Percentiles rank a stretch among this genome's conserved stretches.
Evolutionary conservation across 1,140 invertebrate species (phyloP).

Genomic region (Brevipalpus yothersi): DNA sequence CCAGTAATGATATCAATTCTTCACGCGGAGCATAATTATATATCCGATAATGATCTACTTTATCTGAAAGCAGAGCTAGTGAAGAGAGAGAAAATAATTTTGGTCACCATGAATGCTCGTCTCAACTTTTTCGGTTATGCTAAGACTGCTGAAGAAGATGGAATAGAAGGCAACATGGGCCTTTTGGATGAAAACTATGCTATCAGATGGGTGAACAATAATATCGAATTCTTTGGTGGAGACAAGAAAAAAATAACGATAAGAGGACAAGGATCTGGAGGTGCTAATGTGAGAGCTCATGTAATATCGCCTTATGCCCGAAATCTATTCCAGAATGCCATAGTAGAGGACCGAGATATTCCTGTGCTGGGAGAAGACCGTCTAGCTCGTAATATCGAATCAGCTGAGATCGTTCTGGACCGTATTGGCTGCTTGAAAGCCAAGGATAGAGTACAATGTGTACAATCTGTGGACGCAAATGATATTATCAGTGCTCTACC

Average conservation of each 20-base stretch:
- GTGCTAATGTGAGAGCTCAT: constrained; percentile 29
- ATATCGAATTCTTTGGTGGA: constrained; percentile 28
- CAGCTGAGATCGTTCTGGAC: no score
- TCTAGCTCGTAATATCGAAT: no score
- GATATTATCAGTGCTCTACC: no score
- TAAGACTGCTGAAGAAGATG: background rate
- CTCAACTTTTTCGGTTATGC: background rate
- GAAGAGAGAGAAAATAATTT: background rate
- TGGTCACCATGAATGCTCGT: background rate
- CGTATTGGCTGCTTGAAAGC: no score
- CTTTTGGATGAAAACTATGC: constrained; percentile 34
- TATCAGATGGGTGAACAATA: constrained; percentile 33
- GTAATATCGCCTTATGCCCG: constrained; percentile 27
- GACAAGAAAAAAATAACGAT: constrained; percentile 25
- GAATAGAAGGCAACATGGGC: background rate
- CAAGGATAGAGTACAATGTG: no score
- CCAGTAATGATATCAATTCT: background rate
- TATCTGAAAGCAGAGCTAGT: background rate
- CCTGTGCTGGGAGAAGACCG: no score
- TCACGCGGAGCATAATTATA: background rate
- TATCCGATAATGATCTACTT: background rate
- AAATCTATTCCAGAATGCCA: constrained; percentile 9
- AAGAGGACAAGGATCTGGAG: constrained; percentile 30
- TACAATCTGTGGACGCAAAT: no score
- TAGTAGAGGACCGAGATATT: constrained; percentile 5